Conservation (phyloP, 2,113 vertebrate genomes). For the Oryzias javanicus region DNA sequence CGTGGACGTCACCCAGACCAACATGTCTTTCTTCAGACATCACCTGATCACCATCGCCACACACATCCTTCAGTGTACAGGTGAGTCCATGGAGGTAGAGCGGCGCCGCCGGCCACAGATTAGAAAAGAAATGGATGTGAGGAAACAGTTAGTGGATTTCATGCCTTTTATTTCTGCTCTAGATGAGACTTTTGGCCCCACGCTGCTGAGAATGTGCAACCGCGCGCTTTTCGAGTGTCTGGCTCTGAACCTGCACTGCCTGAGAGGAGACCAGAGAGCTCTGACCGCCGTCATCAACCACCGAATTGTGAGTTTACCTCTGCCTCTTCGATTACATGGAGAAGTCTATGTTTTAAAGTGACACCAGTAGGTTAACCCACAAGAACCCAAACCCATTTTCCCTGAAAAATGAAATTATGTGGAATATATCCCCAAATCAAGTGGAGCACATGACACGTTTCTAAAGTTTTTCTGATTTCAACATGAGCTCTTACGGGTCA, state of each 20-base stretch:
- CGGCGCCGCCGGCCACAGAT: background rate
- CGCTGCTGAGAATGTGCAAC: constrained; percentile 87
- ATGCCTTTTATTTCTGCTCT: background rate
- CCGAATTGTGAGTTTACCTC: constrained; percentile 80
- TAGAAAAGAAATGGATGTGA: too few relatives aligned
- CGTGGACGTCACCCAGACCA: constrained; percentile 86
- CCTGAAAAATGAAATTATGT: too few relatives aligned
- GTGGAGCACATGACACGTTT: too few relatives aligned
- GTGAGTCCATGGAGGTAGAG: constrained; percentile 50
- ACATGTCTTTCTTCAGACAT: constrained; percentile 87
- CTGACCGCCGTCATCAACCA: constrained; percentile 89
- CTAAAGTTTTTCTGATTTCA: too few relatives aligned
- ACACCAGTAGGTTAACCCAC: too few relatives aligned
- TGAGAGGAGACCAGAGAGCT: constrained; percentile 86
- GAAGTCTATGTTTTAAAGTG: too few relatives aligned
- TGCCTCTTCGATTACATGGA: background rate
- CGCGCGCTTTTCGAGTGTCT: constrained; percentile 89
- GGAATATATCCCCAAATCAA: too few relatives aligned
- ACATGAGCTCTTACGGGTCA: too few relatives aligned
- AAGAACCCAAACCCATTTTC: too few relatives aligned
- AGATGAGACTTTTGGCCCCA: constrained; percentile 85
- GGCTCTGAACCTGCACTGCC: constrained; percentile 87
- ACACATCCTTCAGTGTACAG: constrained; percentile 85
- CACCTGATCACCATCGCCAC: constrained; percentile 86
- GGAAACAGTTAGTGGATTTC: too few relatives aligned